Conservation (phyloP, 2,797 vertebrate species). For the Myripristis jacobus region DNA sequence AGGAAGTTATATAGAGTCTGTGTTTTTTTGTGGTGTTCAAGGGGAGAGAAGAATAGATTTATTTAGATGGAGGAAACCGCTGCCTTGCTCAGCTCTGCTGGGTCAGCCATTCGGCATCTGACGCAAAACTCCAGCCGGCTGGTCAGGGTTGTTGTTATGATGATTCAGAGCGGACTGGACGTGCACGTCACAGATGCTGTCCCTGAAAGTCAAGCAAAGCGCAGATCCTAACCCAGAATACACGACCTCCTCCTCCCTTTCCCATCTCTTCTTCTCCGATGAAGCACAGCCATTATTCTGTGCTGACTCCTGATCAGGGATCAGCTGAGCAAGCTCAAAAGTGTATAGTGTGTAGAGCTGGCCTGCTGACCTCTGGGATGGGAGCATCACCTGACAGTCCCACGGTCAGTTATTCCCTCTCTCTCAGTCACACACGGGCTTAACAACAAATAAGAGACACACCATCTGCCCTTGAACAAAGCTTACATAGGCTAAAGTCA, state of each 20-base stretch:
- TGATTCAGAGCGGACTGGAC: slow-evolving; percentile 52
- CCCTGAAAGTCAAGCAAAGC: slow-evolving; percentile 16
- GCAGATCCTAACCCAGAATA: slow-evolving; percentile 9
- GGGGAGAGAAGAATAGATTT: slow-evolving; percentile 1
- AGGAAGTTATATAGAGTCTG: not conserved
- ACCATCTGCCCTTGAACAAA: slow-evolving; percentile 70
- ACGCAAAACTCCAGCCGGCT: slow-evolving; percentile 22
- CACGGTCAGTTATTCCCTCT: slow-evolving; percentile 58
- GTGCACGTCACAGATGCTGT: slow-evolving; percentile 13
- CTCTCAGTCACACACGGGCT: slow-evolving; percentile 39
- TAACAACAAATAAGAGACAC: slow-evolving; percentile 63
- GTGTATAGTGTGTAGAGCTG: slow-evolving; percentile 45
- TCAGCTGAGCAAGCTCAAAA: slow-evolving; percentile 66
- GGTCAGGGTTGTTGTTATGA: slow-evolving; percentile 25
- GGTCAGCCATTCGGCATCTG: slow-evolving; percentile 23
- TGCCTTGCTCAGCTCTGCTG: not conserved
- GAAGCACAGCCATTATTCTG: slow-evolving; percentile 26
- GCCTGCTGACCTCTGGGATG: slow-evolving; percentile 59
- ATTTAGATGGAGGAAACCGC: slow-evolving; percentile 22
- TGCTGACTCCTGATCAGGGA: slow-evolving; percentile 46
- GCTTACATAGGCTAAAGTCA: slow-evolving; percentile 66
- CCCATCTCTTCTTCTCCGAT: slow-evolving; percentile 19
- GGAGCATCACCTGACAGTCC: slow-evolving; percentile 70
- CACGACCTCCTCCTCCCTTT: slow-evolving; percentile 13
- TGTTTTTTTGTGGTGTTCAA: slow-evolving; percentile 18